phyloP scores from a whole-genome alignment of 2,113 vertebrate species.

The Prunella fulvescens region DNA sequence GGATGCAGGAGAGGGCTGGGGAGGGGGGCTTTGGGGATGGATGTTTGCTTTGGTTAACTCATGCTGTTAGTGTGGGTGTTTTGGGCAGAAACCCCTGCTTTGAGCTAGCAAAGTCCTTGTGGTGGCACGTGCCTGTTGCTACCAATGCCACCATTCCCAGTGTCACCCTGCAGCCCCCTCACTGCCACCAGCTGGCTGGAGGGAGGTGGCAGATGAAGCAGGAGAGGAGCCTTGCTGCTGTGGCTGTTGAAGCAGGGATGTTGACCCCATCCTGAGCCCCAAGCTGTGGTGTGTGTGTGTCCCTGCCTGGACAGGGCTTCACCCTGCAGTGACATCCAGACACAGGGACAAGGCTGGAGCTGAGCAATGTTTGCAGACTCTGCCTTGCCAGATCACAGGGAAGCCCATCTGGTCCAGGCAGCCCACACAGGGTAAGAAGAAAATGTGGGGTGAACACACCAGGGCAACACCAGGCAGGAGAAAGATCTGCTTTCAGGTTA shows the following conservation, averaged over 20 bases:
- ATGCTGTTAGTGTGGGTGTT: not conserved
- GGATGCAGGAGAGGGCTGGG: not conserved
- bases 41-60: not conserved
- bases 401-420: not conserved
- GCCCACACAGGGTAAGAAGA: accelerated
- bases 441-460: not conserved
- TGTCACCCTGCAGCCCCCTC: not conserved
- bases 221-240: not conserved
- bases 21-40: not conserved
- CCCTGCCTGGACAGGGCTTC: not conserved
- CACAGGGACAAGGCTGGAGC: not conserved
- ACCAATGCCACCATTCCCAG: too few species aligned
- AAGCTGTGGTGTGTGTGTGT: accelerated
- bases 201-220: not conserved
- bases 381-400: accelerated
- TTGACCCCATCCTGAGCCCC: not conserved
- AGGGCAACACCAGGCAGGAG: not conserved
- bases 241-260: not conserved
- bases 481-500: not conserved
- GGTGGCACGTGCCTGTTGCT: not conserved
- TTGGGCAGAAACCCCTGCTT: not conserved
- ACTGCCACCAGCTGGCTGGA: accelerated
- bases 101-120: not conserved
- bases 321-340: accelerated
- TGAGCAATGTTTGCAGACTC: accelerated